Evolutionary conservation across 1,140 invertebrate genomes (phyloP).

Genomic region (Zaprionus africanus): DNA sequence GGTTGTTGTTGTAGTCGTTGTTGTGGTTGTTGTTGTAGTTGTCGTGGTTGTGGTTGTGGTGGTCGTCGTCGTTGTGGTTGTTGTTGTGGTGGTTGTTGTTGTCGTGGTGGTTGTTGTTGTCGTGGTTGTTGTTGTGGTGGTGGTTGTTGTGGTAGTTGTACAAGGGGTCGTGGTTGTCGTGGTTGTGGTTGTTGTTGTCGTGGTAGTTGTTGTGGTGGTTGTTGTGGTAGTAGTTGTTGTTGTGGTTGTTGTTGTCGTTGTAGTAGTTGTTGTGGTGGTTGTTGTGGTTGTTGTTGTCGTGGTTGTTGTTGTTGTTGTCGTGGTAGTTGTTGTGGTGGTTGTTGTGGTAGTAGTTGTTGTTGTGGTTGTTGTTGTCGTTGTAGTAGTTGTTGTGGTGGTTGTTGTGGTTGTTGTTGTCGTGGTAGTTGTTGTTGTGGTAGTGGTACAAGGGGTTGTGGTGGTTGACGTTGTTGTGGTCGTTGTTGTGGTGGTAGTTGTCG

Average conservation of each 20-base stretch:
- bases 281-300: neutral
- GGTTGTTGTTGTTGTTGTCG: neutral
- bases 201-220: neutral
- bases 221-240: neutral
- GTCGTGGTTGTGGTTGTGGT: neutral
- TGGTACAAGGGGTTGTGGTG: neutral
- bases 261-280: neutral
- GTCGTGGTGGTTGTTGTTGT: neutral
- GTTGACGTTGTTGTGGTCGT: neutral
- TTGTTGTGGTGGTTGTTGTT: neutral
- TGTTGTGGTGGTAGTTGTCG: neutral
- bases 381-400: neutral
- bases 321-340: constrained; percentile 17
- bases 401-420: constrained; percentile 1
- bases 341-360: constrained; percentile 6
- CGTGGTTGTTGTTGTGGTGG: neutral
- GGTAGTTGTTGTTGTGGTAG: neutral
- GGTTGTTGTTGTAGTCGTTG: constrained; percentile 1
- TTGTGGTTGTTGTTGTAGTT: neutral
- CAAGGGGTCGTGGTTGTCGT: neutral
- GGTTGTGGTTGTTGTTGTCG: neutral
- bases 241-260: constrained; percentile 9
- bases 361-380: neutral
- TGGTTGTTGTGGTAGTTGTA: constrained; percentile 24
- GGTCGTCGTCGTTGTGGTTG: neutral